Evolutionary conservation across 2,888 invertebrate species (phyloP).

Genomic region (Fabriciana adippe): DNA sequence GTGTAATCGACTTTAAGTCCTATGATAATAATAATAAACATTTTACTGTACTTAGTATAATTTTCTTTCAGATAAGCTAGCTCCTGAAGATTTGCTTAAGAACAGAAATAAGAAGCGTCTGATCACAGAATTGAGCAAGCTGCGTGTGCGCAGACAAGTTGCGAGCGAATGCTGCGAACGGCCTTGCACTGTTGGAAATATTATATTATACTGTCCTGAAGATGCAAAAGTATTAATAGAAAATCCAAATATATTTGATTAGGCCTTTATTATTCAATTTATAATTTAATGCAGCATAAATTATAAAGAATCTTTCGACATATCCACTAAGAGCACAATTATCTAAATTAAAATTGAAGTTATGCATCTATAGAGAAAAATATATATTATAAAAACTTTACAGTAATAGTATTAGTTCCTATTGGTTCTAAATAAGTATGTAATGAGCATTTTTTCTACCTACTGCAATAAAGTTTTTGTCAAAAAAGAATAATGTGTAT

Average conservation of each 20-base stretch:
- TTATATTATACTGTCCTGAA: constrained; percentile 66
- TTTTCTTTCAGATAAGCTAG: constrained; percentile 59
- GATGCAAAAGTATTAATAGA: constrained; percentile 60
- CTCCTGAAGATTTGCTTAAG: constrained; percentile 57
- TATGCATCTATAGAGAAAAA: background rate
- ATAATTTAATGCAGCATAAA: no score
- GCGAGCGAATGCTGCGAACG: constrained; percentile 65
- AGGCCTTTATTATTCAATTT: constrained; percentile 6
- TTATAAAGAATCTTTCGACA: background rate
- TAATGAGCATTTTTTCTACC: background rate
- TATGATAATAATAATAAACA: no score
- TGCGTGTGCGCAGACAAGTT: constrained; percentile 63
- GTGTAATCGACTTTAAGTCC: no score
- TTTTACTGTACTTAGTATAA: no score
- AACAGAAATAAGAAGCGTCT: constrained; percentile 50
- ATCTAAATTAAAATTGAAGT: constrained; percentile 15
- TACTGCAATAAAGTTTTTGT: constrained; percentile 1
- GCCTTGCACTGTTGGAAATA: constrained; percentile 62
- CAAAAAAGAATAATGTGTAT: background rate
- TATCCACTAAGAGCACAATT: constrained; percentile 37
- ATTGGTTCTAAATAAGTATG: background rate
- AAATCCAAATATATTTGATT: constrained; percentile 61
- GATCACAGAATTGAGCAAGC: constrained; percentile 52
- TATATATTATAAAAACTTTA: background rate
- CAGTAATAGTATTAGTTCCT: background rate